Conservation (phyloP, 2,797 vertebrate species). For the Neosilurus hyrtlii region DNA sequence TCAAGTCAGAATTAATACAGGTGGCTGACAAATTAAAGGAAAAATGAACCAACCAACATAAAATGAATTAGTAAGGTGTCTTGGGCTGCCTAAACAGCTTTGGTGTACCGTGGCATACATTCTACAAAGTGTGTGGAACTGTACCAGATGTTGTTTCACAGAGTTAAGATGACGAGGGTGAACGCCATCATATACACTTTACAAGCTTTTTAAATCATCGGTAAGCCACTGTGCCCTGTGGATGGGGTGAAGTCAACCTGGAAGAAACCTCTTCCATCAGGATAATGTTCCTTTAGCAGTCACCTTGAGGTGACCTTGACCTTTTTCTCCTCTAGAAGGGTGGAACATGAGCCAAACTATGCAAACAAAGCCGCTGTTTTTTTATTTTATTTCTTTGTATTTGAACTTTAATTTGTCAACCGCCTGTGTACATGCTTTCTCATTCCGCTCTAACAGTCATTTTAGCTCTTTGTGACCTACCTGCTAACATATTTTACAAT, state of each 20-base stretch:
- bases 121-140: background rate
- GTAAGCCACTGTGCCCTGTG: background rate
- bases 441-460: conserved; percentile 50
- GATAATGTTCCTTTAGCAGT: background rate
- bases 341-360: background rate
- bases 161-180: background rate
- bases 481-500: conserved; percentile 44
- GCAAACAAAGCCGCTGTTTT: background rate
- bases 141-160: background rate
- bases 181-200: background rate
- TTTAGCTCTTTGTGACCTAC: conserved; percentile 38
- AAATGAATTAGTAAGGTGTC: background rate
- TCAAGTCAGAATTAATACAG: background rate
- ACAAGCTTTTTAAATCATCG: background rate
- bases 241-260: background rate
- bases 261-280: background rate
- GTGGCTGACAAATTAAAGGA: background rate
- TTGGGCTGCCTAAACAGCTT: background rate
- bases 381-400: background rate
- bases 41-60: background rate
- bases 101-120: background rate
- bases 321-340: background rate
- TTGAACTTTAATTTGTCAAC: background rate
- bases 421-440: background rate
- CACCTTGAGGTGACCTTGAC: background rate